Evolutionary conservation across 1,140 invertebrate genomes (phyloP), one percentile per base, ranked within the genome.

Genomic region (Nasonia longicornis): DNA sequence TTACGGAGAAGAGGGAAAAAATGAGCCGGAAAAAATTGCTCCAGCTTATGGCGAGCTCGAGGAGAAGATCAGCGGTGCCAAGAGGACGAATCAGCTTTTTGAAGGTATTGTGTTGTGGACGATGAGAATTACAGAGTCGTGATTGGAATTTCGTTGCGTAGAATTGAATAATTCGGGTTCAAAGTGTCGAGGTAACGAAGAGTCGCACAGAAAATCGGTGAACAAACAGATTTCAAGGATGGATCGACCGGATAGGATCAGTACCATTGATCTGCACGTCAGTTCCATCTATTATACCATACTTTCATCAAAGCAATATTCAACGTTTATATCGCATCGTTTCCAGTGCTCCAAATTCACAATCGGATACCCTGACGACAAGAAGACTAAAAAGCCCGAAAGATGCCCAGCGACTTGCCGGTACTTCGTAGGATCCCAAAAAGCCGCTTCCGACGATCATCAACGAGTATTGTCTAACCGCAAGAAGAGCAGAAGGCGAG

Each of bases 381-480:
- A 58, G 22, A 74, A 58, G 22, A 74, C 58, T 45, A 14, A 11
- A 58, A 52, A 58, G 45, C 45, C 42, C 2, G 1, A 31, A n/a
- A 74, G 26, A 48, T 48, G 71, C n/a, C 20, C 38, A 8, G 16
- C 71, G 12, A 45, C 42, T 22, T 73, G 38, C 12, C 11, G 35
- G 35, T 71, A 38, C 70, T 42, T 8, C n/a, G 31, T 14, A 29
- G 67, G 2, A n/a, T 45, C 38, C 3, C 4, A 11, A 16, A 72
- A 38, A 22, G 16, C 70, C 4, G 38, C 20, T 45, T 72, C 38
- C 35, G 70, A 45, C n/a, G 70, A 45, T 38, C 31, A 72, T 72
- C 70, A 72, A 7, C 70, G 70, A 2, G 11, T 16, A 70, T 70
- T 83, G 70, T 74, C 80, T 20, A 79, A 35, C 73, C 73, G 38